Evolutionary conservation across 2,113 vertebrate species (phyloP), one percentile per base, ranked within the genome.

Genomic region (Otis tarda): DNA sequence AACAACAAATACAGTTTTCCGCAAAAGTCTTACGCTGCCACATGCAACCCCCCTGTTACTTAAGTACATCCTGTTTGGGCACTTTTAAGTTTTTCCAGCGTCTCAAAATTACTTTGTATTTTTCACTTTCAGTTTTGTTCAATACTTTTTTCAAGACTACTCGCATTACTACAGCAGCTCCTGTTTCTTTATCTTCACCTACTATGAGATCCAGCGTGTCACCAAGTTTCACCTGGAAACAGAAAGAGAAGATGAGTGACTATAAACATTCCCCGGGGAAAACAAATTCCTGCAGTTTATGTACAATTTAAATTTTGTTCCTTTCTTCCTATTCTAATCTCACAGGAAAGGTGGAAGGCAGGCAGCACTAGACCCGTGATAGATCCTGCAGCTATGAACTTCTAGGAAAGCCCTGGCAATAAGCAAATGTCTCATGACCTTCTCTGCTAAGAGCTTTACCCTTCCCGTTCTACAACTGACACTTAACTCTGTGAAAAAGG

Each of bases 191-290:
- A 79, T 99, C 97, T 91, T 99, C 98, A 55, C 97, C 98, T 88
- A 98, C 22, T 52, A 99, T 86, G 73, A 99, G 92, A 97, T 99
- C 99, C 97, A 99, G 93, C 1, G 97, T 98, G 94, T 99, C 99
- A 71, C 99, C 99, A 33, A 98, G 97, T 98, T 99, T 99, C 56
- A 99, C 99, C 99, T 99, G 91, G 55, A 97, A 96, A 92, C 10
- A 64, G 28, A 65, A 53, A 77, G 49, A 90, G 76, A 82, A 76
- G 47, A 75, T 17, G 31, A 78, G 37, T 28, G 13, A 63, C 39
- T 45, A 87, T 27, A 55, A 82, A 39, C 27, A 33, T 25, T 49
- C 16, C 9, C 30, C 27, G 20, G 18, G 30, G n/a, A 57, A 75
- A 78, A 90, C 30, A 85, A 53, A 56, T 63, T 45, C 69, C 65